Evolutionary conservation across 2,797 vertebrate species (phyloP).

Genomic region (Siniperca obscura): DNA sequence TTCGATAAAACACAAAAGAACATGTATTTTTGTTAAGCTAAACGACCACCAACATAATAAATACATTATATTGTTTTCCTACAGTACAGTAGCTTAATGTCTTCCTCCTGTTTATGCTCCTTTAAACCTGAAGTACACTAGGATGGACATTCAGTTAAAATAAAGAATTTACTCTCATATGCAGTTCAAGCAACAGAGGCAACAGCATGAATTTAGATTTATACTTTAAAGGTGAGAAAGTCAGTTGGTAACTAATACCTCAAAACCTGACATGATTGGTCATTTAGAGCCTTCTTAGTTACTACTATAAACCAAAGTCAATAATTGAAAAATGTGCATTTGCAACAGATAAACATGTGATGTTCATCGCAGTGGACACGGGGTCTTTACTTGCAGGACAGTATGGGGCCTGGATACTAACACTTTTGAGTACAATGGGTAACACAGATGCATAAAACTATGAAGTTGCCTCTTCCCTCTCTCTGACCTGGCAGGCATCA

Average conservation of each 20-base stretch:
- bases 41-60: too few relatives aligned
- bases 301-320: background rate
- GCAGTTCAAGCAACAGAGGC: background rate
- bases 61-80: background rate
- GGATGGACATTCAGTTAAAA: too few relatives aligned
- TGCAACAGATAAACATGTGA: background rate
- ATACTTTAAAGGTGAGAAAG: background rate
- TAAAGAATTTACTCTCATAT: background rate
- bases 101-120: background rate
- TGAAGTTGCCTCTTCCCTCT: conserved; percentile 1
- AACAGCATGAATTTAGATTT: background rate
- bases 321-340: too few relatives aligned
- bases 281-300: background rate
- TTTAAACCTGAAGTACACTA: background rate
- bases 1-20: background rate
- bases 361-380: background rate
- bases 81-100: background rate
- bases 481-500: conserved; percentile 20
- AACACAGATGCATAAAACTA: background rate
- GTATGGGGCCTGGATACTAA: background rate
- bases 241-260: background rate
- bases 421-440: background rate
- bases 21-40: background rate
- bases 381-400: background rate
- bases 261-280: background rate